Base-by-base conservation (phyloP, 2,888 invertebrate species). In the Dorcus hopei region DNA sequence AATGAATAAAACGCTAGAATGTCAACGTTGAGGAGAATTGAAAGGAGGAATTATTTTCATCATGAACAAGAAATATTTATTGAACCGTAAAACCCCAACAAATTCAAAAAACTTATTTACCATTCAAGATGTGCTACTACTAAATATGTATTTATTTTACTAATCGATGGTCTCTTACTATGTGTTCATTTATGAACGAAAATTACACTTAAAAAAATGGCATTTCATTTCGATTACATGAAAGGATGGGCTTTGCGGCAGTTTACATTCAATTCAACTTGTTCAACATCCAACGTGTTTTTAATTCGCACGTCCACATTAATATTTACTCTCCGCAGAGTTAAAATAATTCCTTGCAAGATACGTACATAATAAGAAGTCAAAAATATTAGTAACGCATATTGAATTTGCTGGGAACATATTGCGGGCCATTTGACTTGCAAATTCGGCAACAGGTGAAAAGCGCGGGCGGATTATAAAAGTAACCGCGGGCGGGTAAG, bases 391-490 rank as follows among this genome's bases (percentile, higher is more conserved):
- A 33, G 41, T 14, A 41, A 41, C 41, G 41, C 41, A 41, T 41
- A 41, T 14, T 14, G 45, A 45, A 45, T 45, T 45, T 45, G 23
- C 45, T 16, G 23, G 45, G 45, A 47, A 43, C 47, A 54, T 45
- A 48, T 59, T 59, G 54, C 59, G 59, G 56, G 42, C 41, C 49
- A 59, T 59, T 55, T 59, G 59, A 71, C 71, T 71, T 70, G 70
- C 71, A 72, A 71, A 72, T 72, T 66, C 68, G 68, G 56, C 65
- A 72, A 72, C 73, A 73, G 73, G 73, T 73, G 73, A 73, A 73
- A 72, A 68, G 72, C 70, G 72, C 72, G 73, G 73, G 73, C 70
- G 73, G 70, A 71, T 66, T 65, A 63, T 61, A 58, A 62, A 65
- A 62, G 62, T 65, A 63, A 65, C 70, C 68, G 61, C 66, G 58